Conservation (phyloP, 2,888 invertebrate species). For the Chirona hameri region DNA sequence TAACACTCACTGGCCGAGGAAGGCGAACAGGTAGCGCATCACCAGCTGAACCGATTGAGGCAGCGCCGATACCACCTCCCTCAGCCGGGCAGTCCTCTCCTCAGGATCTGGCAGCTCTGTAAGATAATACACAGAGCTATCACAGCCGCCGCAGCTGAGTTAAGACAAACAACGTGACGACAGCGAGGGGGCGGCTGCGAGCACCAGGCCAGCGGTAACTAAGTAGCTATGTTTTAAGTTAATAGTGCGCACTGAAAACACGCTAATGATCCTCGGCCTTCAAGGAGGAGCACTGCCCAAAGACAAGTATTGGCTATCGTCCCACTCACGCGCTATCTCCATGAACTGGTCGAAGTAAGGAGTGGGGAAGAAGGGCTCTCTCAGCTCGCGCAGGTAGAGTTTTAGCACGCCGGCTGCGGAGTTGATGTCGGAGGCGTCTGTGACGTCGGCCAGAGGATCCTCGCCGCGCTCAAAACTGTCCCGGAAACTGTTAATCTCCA, state of each 20-base stretch:
- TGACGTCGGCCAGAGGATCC: constrained; percentile 82
- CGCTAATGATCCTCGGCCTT: too few relatives aligned
- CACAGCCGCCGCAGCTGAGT: constrained; percentile 42
- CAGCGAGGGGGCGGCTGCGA: too few relatives aligned
- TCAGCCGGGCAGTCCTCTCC: constrained; percentile 69
- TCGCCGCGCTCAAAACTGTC: constrained; percentile 90
- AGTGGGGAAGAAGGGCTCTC: constrained; percentile 84
- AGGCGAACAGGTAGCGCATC: constrained; percentile 91
- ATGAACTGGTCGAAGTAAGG: constrained; percentile 85
- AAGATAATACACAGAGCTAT: constrained; percentile 53
- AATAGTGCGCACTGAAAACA: background rate
- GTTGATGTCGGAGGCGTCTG: constrained; percentile 92
- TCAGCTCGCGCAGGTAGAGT: constrained; percentile 82
- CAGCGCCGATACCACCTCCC: constrained; percentile 72
- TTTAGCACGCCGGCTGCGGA: constrained; percentile 93
- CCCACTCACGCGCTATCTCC: constrained; percentile 67
- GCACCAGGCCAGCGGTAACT: background rate
- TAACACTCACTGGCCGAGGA: constrained; percentile 70
- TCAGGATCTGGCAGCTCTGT: constrained; percentile 43
- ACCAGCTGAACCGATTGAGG: constrained; percentile 79
- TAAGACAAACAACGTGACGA: background rate
- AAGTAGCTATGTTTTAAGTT: background rate
- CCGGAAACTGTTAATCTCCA: constrained; percentile 91
- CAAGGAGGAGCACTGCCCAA: too few relatives aligned
- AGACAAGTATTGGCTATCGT: too few relatives aligned